Percentiles rank a stretch among this genome's conserved stretches.
Evolutionary conservation across 2,888 invertebrate species (phyloP).

Genomic region (Herminia tarsipennalis): DNA sequence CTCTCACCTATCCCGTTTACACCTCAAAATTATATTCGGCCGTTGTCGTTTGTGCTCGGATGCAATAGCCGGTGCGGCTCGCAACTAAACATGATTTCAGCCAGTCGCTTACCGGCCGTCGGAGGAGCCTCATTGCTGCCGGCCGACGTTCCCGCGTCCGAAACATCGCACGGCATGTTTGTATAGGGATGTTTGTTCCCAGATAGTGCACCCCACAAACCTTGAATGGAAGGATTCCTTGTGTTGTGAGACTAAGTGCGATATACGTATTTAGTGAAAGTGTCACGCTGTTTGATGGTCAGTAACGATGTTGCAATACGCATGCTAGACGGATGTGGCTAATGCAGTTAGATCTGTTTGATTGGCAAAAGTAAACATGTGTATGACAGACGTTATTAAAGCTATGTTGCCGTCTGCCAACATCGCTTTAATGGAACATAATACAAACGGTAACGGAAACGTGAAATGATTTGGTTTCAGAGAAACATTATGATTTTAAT

Average conservation of each 20-base stretch:
- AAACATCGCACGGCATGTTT: constrained; percentile 76
- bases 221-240: constrained; percentile 63
- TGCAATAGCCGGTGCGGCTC: constrained; percentile 85
- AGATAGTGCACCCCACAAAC: constrained; percentile 76
- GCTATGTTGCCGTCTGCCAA: constrained; percentile 60
- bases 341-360: constrained; percentile 75
- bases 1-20: constrained; percentile 66
- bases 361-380: constrained; percentile 76
- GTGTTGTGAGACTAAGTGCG: constrained; percentile 65
- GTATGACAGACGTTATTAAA: constrained; percentile 70
- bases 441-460: constrained; percentile 71
- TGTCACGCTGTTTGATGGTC: constrained; percentile 67
- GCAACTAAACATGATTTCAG: constrained; percentile 82
- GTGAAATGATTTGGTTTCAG: constrained; percentile 70
- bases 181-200: constrained; percentile 77
- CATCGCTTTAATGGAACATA: constrained; percentile 69
- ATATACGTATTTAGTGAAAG: constrained; percentile 57
- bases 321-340: constrained; percentile 60
- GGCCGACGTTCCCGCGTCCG: constrained; percentile 64
- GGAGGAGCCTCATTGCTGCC: constrained; percentile 68
- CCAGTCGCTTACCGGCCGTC: constrained; percentile 77
- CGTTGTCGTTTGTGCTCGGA: constrained; percentile 80
- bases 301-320: constrained; percentile 58
- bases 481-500: constrained; percentile 59
- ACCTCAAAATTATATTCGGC: constrained; percentile 80